phyloP scores from a whole-genome alignment of 2,888 invertebrate genomes.

The Galerucella nymphaeae region DNA sequence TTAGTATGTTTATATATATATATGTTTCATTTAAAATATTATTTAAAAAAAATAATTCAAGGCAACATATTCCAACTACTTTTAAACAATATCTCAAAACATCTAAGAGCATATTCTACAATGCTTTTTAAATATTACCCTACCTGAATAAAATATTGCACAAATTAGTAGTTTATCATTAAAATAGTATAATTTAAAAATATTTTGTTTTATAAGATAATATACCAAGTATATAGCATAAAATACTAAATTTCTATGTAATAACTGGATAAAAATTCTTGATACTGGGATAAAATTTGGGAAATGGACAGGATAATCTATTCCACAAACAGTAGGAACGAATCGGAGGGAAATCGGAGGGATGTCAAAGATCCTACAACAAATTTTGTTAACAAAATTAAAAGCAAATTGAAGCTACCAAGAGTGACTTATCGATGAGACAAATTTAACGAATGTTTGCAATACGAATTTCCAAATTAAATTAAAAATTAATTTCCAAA shows the following conservation, averaged over 20 bases:
- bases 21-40: too few relatives aligned
- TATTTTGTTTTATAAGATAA: too few relatives aligned
- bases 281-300: slow-evolving; percentile 1
- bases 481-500: too few relatives aligned
- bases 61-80: too few relatives aligned
- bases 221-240: neutral
- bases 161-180: too few relatives aligned
- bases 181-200: too few relatives aligned
- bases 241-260: neutral
- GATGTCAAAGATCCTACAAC: neutral
- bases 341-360: neutral
- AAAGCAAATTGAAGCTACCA: slow-evolving; percentile 1
- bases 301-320: neutral
- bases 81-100: too few relatives aligned
- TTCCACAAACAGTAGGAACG: neutral
- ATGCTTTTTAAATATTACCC: too few relatives aligned
- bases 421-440: neutral
- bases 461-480: neutral
- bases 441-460: neutral
- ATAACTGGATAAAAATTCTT: neutral
- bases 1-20: too few relatives aligned
- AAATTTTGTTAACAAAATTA: neutral
- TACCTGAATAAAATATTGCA: too few relatives aligned
- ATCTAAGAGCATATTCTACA: too few relatives aligned
- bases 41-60: too few relatives aligned